Conservation (phyloP, 1,140 invertebrate species). For the Pararge aegeria region DNA sequence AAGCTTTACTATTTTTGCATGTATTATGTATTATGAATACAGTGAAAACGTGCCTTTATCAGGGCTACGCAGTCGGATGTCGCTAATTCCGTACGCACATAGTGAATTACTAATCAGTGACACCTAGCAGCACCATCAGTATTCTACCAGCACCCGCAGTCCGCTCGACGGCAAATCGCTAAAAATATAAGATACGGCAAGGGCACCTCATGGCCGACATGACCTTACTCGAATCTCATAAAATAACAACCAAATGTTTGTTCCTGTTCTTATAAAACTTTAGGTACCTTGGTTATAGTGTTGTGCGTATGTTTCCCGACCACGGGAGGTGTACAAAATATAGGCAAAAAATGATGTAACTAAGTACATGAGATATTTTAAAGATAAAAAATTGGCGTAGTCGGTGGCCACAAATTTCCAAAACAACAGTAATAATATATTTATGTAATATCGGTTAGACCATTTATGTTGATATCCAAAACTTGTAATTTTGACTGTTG, state of each 20-base stretch:
- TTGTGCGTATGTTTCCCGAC: no score
- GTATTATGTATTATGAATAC: neutral
- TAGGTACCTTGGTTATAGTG: constrained; percentile 9
- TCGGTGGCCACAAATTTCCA: no score
- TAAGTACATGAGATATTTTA: no score
- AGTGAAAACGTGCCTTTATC: constrained; percentile 21
- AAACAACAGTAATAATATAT: no score
- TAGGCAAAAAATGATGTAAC: no score
- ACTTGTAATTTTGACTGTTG: no score
- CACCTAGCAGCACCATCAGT: constrained; percentile 52
- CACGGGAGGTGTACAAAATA: no score
- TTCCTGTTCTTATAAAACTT: constrained; percentile 46
- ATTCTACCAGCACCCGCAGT: constrained; percentile 47
- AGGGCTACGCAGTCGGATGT: constrained; percentile 60
- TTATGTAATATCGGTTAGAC: no score
- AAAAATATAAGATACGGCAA: constrained; percentile 71
- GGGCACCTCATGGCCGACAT: constrained; percentile 66
- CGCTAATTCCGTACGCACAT: constrained; percentile 70
- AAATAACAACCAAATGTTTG: constrained; percentile 48
- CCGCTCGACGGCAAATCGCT: constrained; percentile 63
- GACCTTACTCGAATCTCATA: constrained; percentile 61
- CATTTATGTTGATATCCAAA: no score
- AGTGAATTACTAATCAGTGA: constrained; percentile 59
- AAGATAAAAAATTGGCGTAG: no score
- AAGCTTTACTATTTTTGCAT: no score